A percentile compares a stretch with the other conserved stretches of the same genome.
These are phyloP conservation scores for Lepilemur septentrionalis DNA, from an alignment of 2,797 vertebrate species.

Conservation along the genomic window DNA sequence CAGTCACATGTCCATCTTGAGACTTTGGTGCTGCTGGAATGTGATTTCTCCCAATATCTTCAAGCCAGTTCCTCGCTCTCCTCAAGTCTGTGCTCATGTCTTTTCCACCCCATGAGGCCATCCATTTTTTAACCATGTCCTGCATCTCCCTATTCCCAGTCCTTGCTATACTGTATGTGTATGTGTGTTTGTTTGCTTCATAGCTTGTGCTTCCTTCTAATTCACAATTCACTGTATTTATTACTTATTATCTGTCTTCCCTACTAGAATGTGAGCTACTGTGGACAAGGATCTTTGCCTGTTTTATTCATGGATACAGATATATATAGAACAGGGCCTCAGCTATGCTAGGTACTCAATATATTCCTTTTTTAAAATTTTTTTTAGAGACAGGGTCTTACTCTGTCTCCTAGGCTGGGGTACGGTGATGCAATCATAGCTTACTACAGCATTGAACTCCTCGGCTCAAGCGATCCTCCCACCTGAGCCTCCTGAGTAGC, in stretches of 20 bases:
- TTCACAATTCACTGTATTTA: neutral
- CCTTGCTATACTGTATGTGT: neutral
- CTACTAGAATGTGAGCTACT: neutral
- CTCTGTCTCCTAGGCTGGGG: too few relatives aligned
- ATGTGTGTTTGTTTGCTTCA: neutral
- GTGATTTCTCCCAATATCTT: neutral
- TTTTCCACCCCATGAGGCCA: neutral
- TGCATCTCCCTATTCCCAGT: neutral
- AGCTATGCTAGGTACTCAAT: neutral
- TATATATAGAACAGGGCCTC: neutral
- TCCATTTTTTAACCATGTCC: neutral
- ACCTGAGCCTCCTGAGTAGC: too few relatives aligned
- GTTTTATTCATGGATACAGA: neutral
- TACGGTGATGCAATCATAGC: too few relatives aligned
- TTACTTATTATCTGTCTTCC: neutral
- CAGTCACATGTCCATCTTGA: neutral
- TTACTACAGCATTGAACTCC: too few relatives aligned
- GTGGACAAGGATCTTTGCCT: neutral
- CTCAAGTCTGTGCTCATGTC: neutral
- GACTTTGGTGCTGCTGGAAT: neutral
- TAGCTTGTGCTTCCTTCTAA: neutral
- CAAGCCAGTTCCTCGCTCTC: neutral
- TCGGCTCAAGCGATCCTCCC: too few relatives aligned
- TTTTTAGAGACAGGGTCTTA: too few relatives aligned
- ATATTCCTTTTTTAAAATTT: too few relatives aligned